Conservation (phyloP, 2,888 invertebrate genomes). For the Papilio elwesi region DNA sequence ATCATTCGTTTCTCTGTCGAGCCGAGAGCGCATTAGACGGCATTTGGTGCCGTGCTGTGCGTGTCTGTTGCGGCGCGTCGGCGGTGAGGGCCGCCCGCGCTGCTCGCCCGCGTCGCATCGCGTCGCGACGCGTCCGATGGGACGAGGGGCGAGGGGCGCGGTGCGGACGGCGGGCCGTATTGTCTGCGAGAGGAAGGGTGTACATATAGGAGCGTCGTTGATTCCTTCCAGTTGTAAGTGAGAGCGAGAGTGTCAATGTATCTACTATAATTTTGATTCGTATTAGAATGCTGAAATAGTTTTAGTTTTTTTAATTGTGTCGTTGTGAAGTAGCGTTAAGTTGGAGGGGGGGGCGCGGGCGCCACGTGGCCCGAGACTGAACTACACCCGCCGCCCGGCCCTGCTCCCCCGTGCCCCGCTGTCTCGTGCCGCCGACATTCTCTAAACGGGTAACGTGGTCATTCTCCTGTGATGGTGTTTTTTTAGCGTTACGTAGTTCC, state of each 20-base stretch:
- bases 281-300: conserved; percentile 78
- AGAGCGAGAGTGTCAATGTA: conserved; percentile 63
- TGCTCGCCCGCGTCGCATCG: not conserved
- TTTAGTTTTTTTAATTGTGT: conserved; percentile 82
- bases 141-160: conserved; percentile 7
- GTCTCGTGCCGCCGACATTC: conserved; percentile 53
- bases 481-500: conserved; percentile 69
- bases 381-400: conserved; percentile 70
- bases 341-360: conserved; percentile 65
- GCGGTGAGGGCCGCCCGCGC: too few species aligned
- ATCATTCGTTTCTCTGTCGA: too few species aligned
- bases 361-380: conserved; percentile 78
- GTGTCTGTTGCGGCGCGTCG: too few species aligned
- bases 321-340: conserved; percentile 81
- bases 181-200: conserved; percentile 67
- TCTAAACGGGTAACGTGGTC: conserved; percentile 62
- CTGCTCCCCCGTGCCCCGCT: conserved; percentile 62
- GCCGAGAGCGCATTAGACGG: too few species aligned
- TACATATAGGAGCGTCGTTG: conserved; percentile 77
- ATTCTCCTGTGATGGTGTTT: conserved; percentile 77
- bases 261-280: conserved; percentile 67
- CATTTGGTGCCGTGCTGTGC: too few species aligned
- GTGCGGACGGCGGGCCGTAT: conserved; percentile 53
- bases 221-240: conserved; percentile 74
- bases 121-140: not conserved